phyloP scores from a whole-genome alignment of 1,140 invertebrate genomes.

The Cherax destructor region DNA sequence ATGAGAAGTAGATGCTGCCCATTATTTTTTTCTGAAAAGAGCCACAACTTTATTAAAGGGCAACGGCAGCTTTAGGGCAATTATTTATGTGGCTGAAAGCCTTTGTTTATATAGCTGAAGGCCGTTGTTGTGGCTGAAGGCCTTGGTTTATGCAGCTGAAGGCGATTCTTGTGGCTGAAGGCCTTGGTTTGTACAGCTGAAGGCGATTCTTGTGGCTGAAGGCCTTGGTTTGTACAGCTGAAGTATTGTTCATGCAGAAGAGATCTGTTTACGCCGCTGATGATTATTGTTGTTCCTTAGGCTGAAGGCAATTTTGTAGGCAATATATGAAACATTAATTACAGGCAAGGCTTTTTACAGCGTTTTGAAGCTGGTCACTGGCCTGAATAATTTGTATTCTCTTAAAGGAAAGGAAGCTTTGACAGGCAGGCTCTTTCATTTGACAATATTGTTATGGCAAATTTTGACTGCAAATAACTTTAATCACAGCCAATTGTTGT shows the following conservation, averaged over 20 bases:
- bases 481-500: background rate
- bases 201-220: background rate
- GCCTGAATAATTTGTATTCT: background rate
- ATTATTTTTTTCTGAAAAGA: conserved; percentile 68
- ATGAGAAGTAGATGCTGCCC: conserved; percentile 56
- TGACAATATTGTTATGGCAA: background rate
- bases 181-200: background rate
- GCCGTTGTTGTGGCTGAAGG: background rate
- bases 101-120: background rate
- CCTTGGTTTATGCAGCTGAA: background rate
- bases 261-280: background rate
- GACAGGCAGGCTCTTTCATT: background rate
- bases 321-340: background rate
- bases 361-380: conserved; percentile 1
- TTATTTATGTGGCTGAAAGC: conserved; percentile 11
- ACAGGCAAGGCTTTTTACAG: background rate
- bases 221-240: background rate
- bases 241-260: background rate
- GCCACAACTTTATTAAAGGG: conserved; percentile 61
- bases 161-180: conserved; percentile 2
- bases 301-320: conserved; percentile 5
- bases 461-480: background rate
- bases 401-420: background rate
- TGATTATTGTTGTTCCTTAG: background rate
- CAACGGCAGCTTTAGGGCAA: conserved; percentile 21